Percentiles rank a stretch among this genome's conserved stretches.
Conservation (phyloP, 2,797 vertebrate genomes). For the Esox masquinongy region DNA sequence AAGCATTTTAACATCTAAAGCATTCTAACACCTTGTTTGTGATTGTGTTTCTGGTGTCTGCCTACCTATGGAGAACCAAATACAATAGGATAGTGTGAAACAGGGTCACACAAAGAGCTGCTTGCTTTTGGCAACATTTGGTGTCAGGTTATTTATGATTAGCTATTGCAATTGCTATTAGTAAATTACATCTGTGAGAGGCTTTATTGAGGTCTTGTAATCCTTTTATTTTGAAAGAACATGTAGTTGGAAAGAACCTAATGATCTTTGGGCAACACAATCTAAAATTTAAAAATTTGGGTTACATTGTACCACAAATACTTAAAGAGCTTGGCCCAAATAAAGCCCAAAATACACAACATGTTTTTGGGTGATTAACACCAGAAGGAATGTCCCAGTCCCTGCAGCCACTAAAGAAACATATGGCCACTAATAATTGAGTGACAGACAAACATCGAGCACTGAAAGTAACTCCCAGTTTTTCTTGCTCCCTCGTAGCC, state of each 20-base stretch:
- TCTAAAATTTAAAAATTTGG: neutral
- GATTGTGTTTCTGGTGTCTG: neutral
- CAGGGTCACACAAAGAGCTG: neutral
- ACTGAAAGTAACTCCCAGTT: neutral
- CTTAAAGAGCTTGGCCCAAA: conserved; percentile 34
- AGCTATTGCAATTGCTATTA: neutral
- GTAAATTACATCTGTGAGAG: neutral
- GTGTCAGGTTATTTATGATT: conserved; percentile 3
- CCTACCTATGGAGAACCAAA: neutral
- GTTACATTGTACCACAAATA: neutral
- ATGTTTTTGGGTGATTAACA: conserved; percentile 12
- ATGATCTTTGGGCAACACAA: neutral
- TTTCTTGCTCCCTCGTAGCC: neutral
- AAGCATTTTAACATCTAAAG: too few species aligned
- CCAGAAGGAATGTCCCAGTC: conserved; percentile 3
- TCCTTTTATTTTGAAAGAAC: neutral
- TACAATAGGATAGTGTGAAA: neutral
- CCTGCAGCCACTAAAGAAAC: neutral
- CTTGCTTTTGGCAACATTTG: conserved; percentile 15
- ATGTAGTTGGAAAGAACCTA: neutral
- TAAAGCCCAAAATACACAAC: conserved; percentile 25
- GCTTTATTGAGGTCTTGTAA: neutral
- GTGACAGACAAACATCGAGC: neutral
- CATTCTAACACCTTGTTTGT: neutral
- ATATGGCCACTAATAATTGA: conserved; percentile 5